These are phyloP conservation scores for Apocheima hispidaria DNA, from an alignment of 2,888 invertebrate genomes.

Conservation along the genomic window DNA sequence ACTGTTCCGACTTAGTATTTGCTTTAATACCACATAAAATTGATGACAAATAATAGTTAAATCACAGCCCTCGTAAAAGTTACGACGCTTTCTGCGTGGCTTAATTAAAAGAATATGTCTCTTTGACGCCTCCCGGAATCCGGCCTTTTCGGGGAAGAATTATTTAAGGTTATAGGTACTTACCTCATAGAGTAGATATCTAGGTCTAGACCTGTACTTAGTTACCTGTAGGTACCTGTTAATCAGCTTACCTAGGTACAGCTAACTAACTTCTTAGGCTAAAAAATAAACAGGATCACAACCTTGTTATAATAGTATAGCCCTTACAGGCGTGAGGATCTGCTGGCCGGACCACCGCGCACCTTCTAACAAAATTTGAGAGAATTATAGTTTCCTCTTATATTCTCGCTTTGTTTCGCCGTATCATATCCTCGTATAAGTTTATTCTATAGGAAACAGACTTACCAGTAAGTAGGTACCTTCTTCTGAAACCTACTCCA, in stretches of 20 bases:
- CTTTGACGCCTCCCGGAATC: slow-evolving; percentile 61
- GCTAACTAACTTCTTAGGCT: neutral
- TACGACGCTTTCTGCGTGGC: slow-evolving; percentile 80
- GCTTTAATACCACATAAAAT: slow-evolving; percentile 82
- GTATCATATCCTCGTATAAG: no score
- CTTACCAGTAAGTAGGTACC: neutral
- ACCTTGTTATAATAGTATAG: no score
- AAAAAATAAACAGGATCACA: neutral
- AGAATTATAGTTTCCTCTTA: no score
- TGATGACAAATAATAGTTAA: slow-evolving; percentile 86
- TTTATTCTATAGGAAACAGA: neutral
- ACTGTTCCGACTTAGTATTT: slow-evolving; percentile 68
- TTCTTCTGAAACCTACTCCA: neutral
- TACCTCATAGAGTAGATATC: neutral
- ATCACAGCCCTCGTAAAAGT: slow-evolving; percentile 82
- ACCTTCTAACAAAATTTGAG: no score
- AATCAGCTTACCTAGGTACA: no score
- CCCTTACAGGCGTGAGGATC: no score
- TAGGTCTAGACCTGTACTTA: no score
- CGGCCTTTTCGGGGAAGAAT: neutral
- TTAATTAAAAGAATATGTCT: slow-evolving; percentile 85
- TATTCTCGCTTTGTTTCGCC: no score
- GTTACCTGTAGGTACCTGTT: no score
- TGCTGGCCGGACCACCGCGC: no score
- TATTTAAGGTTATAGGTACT: neutral